Evolutionary conservation across 2,113 vertebrate genomes (phyloP), one percentile per base, ranked within the genome.

Genomic region (Taxidea taxus): DNA sequence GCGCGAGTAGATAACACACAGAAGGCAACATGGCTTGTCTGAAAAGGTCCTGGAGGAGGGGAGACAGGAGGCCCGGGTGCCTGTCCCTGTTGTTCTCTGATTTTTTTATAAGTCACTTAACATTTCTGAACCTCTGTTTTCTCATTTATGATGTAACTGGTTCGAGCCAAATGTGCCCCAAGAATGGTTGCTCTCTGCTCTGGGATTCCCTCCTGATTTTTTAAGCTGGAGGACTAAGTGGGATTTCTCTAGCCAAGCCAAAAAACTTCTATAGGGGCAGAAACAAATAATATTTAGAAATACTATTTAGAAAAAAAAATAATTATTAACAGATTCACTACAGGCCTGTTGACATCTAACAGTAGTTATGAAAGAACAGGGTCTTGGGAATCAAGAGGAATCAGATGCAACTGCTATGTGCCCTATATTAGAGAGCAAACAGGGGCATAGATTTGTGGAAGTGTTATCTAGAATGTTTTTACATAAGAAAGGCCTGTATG

Each of bases 201-300:
- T 64, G 70, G 58, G 37, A 68, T 60, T 91, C 42, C 93, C 56
- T 95, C 18, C 10, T 60, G 49, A 75, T 54, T 64, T 93, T 95
- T 84, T 44, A 91, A 78, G 70, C 51, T 44, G 20, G 64, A 58
- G 4, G 5, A 80, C 58, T 8, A 75, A 56, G 37, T 77, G 25
- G 44, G 60, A 81, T 91, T 85, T 84, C 70, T 56, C 18, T 44
- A n/a, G 3, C 0, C 13, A 47, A 42, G 16, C 18, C 39, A 83
- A 74, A 51, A 68, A 74, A 75, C 3, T 74, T 70, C 91, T 58
- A 20, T 60, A 66, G 84, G 27, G 49, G 20, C 58, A 96, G 80
- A 96, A 92, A 82, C 8, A 88, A 96, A 77, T 47, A 75, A 31
- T 75, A 75, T 47, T 47, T 44, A 75, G 72, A 44, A 44, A 44